Evolutionary conservation across 2,113 vertebrate species (phyloP).

Genomic region (Tetrao urogallus): DNA sequence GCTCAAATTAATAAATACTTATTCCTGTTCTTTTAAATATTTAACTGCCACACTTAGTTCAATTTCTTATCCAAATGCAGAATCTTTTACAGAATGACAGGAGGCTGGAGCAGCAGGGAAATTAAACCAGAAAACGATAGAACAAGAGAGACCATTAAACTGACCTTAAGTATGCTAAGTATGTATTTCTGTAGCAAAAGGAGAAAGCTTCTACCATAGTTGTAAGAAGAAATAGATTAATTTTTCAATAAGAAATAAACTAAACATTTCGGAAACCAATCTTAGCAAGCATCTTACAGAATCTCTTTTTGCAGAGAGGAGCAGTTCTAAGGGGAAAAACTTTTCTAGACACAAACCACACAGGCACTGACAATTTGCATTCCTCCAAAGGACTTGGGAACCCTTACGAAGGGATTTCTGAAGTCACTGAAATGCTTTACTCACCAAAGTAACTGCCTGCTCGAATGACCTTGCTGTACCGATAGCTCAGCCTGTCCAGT

Average conservation of each 20-base stretch:
- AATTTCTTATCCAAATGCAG: neutral
- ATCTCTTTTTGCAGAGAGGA: neutral
- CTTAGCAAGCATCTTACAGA: neutral
- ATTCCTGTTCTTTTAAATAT: neutral
- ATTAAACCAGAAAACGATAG: neutral
- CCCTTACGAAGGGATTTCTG: neutral
- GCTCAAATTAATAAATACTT: neutral
- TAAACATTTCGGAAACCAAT: neutral
- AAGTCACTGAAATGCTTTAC: conserved; percentile 5
- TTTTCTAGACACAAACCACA: neutral
- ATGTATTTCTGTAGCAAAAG: neutral
- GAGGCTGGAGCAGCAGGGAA: neutral
- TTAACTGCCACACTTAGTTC: neutral
- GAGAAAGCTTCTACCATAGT: neutral
- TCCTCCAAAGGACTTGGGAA: neutral
- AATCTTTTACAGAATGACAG: neutral
- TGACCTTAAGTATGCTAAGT: neutral
- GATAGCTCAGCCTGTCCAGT: conserved; percentile 75
- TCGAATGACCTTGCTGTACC: conserved; percentile 81
- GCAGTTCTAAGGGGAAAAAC: neutral
- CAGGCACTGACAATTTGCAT: neutral
- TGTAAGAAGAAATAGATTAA: neutral
- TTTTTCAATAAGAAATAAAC: neutral
- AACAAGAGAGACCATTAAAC: neutral
- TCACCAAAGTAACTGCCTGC: conserved; percentile 78